phyloP scores from a whole-genome alignment of 2,797 vertebrate genomes.

The Chanos chanos region DNA sequence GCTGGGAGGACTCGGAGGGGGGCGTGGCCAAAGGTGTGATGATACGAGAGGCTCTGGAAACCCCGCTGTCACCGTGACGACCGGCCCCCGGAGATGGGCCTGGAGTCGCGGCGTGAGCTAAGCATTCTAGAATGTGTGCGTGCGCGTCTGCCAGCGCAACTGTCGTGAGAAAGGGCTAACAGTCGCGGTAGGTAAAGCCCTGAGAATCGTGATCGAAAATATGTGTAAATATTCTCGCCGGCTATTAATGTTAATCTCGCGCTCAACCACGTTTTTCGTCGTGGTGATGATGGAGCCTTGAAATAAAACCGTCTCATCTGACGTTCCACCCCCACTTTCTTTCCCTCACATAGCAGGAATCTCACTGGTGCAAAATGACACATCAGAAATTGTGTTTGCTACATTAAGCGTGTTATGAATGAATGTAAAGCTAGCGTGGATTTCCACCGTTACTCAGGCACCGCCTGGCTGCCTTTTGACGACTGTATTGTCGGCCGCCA shows the following conservation, averaged over 20 bases:
- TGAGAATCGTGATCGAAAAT: too few relatives aligned
- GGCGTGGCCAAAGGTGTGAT: conserved; percentile 55
- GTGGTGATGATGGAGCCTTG: not conserved
- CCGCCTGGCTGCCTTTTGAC: conserved; percentile 28
- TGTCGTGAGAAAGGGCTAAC: not conserved
- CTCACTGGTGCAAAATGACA: conserved; percentile 35
- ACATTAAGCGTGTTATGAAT: conserved; percentile 7
- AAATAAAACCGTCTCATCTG: conserved; percentile 19
- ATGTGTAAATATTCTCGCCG: too few relatives aligned
- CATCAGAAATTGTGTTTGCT: conserved; percentile 23
- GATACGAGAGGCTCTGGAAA: conserved; percentile 67
- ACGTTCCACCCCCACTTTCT: too few relatives aligned
- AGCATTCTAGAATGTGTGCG: conserved; percentile 14
- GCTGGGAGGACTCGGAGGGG: conserved; percentile 42
- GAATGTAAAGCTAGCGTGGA: not conserved
- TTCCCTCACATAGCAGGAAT: conserved; percentile 25
- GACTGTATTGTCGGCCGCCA: conserved; percentile 34
- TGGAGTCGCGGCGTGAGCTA: conserved; percentile 25
- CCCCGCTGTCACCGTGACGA: conserved; percentile 59
- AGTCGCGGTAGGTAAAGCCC: too few relatives aligned
- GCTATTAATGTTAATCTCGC: too few relatives aligned
- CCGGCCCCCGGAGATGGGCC: conserved; percentile 15
- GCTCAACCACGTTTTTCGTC: too few relatives aligned
- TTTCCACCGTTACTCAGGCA: conserved; percentile 23
- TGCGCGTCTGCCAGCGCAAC: not conserved